Percentiles rank a stretch among this genome's conserved stretches.
Evolutionary conservation across 1,140 invertebrate species (phyloP).

Genomic region (Rhynchophorus ferrugineus): DNA sequence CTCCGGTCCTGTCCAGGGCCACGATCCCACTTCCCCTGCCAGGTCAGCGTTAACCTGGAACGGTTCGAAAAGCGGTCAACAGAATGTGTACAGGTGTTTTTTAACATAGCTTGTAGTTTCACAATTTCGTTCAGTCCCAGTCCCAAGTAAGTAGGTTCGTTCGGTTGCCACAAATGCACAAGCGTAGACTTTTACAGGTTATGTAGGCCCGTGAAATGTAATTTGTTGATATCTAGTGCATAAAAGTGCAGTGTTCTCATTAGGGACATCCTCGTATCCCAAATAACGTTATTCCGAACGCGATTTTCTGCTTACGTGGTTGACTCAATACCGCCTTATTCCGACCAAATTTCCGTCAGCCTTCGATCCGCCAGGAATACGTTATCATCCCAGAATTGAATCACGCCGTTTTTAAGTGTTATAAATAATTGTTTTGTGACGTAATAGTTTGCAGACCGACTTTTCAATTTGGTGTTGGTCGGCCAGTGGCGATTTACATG

Average conservation of each 20-base stretch:
- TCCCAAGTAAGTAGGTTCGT: constrained; percentile 10
- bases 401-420: constrained; percentile 3
- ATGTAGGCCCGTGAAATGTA: constrained; percentile 23
- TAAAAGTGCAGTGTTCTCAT: constrained; percentile 34
- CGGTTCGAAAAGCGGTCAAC: constrained; percentile 42
- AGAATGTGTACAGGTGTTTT: constrained; percentile 39
- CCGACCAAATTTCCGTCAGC: no score
- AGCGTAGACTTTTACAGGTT: constrained; percentile 27
- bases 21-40: constrained; percentile 39
- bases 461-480: constrained; percentile 11
- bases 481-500: constrained; percentile 19
- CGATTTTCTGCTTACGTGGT: constrained; percentile 26
- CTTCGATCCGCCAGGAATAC: constrained; percentile 11
- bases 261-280: constrained; percentile 33
- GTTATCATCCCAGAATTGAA: neutral
- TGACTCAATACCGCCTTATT: constrained; percentile 20
- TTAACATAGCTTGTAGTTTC: constrained; percentile 37
- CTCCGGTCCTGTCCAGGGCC: constrained; percentile 29
- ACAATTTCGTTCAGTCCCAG: constrained; percentile 13
- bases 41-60: constrained; percentile 39
- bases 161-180: neutral
- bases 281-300: constrained; percentile 34
- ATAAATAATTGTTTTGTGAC: constrained; percentile 13
- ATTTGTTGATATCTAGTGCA: constrained; percentile 40
- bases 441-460: constrained; percentile 15